Evolutionary conservation across 2,113 vertebrate species (phyloP).

Genomic region (Thalassoma bifasciatum): DNA sequence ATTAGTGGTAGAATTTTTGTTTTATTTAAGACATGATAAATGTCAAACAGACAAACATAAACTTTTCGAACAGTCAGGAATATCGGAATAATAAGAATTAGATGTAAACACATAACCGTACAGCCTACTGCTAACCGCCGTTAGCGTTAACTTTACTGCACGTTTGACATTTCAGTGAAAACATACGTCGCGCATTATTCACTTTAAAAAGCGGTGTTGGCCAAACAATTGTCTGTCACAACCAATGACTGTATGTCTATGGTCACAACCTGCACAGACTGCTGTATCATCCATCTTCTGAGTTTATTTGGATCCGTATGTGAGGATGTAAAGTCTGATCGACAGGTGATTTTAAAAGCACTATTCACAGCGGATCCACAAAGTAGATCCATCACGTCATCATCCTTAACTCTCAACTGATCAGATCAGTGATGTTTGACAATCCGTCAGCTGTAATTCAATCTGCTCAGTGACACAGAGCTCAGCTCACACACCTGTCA

Average conservation of each 20-base stretch:
- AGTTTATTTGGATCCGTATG: too few relatives aligned
- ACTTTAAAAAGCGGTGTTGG: too few relatives aligned
- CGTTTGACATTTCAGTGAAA: too few relatives aligned
- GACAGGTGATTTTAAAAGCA: neutral
- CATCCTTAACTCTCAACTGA: neutral
- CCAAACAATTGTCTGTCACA: too few relatives aligned
- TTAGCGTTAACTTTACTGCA: slow-evolving; percentile 5
- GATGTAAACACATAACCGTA: neutral
- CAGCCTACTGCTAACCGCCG: slow-evolving; percentile 30
- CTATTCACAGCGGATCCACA: neutral
- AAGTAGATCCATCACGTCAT: neutral
- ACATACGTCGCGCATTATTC: too few relatives aligned
- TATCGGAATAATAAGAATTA: neutral
- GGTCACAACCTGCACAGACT: neutral
- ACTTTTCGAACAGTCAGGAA: neutral
- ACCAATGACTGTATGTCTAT: too few relatives aligned
- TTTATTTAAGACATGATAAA: neutral
- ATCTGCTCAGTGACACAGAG: slow-evolving; percentile 17
- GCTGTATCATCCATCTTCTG: too few relatives aligned
- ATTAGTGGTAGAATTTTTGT: neutral
- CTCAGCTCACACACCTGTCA: neutral
- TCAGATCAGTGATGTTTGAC: neutral
- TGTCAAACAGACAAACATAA: neutral
- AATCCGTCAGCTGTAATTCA: slow-evolving; percentile 37
- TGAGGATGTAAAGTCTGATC: too few relatives aligned